Evolutionary conservation across 2,888 invertebrate species (phyloP).

Genomic region (Eueremaeus valkanovi): DNA sequence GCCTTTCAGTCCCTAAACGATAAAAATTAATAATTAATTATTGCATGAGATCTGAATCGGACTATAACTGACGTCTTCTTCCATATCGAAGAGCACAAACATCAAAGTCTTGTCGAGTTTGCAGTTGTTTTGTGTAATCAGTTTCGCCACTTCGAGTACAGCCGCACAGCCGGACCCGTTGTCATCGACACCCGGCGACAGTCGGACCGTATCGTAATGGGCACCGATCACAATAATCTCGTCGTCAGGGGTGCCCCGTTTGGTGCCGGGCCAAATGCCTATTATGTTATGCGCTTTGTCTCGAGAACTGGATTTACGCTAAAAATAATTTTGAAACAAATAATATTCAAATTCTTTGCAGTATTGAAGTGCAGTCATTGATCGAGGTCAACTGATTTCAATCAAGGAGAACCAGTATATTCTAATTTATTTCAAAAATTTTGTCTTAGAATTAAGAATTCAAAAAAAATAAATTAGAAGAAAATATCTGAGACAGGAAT

Average conservation of each 20-base stretch:
- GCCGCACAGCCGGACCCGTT: conserved; percentile 52
- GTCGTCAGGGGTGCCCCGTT: conserved; percentile 50
- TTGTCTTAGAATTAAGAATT: no score
- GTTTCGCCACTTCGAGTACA: conserved; percentile 51
- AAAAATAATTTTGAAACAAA: neutral
- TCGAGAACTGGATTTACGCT: neutral
- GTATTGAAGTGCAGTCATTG: no score
- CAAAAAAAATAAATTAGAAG: no score
- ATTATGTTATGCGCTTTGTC: conserved; percentile 49
- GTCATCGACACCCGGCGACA: conserved; percentile 48
- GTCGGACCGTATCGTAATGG: conserved; percentile 52
- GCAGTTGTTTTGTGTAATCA: conserved; percentile 48
- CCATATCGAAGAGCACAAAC: conserved; percentile 53
- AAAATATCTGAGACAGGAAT: no score
- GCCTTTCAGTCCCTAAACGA: conserved; percentile 49
- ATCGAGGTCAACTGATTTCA: no score
- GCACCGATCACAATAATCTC: conserved; percentile 51
- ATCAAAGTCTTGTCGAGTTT: conserved; percentile 50
- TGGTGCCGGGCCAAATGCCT: conserved; percentile 50
- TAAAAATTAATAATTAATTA: neutral
- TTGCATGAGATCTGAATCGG: neutral
- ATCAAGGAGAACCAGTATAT: no score
- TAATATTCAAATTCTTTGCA: neutral
- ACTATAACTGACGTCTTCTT: conserved; percentile 49
- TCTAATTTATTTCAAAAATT: no score